Evolutionary conservation across 2,113 vertebrate genomes (phyloP), one percentile per base, ranked within the genome.

Genomic region (Nothoprocta perdicaria): DNA sequence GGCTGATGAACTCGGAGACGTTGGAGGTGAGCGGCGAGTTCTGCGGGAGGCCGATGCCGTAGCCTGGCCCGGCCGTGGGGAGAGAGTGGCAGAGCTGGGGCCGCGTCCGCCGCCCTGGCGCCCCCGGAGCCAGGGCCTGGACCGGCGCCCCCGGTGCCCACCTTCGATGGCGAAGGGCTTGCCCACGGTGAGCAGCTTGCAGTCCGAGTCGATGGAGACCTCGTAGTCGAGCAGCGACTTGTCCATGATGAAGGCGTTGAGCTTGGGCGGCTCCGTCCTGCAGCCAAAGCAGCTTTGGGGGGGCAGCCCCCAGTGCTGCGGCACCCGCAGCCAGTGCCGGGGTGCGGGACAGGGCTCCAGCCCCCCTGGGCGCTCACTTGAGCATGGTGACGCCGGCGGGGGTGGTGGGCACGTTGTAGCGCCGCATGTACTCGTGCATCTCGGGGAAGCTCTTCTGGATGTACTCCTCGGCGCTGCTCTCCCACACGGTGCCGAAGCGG

Each of bases 381-480:
- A 99, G 98, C 95, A 98, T 98, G 81, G 97, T 97, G 38, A 99
- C 97, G 0, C 99, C 98, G 0, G 97, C 97, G 0, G 99, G 98
- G 3, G 99, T 99, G 78, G 98, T 98, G n/a, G 99, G 98, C 31
- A 98, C 98, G 0, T 98, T 98, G 96, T 98, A 98, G 61, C 97
- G 97, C 75, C 98, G 86, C 98, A 98, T 98, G 96, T 98, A 98
- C 29, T 98, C 98, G 4, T 99, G 97, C 98, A 99, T 98, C 95
- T 98, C 98, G 0, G 98, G 99, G 91, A 99, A 99, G 93, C 98
- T 99, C 96, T 98, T 98, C 97, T 98, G 98, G 97, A 99, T 98
- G 97, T 99, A 99, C 80, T 98, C 98, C 93, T 99, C 98, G 0
- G 99, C 98, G 2, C 99, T 99, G 98, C 99, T 99, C 94, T 99